These are phyloP conservation scores for Drosophila rellima DNA, from an alignment of 2,888 invertebrate species.

Conservation along the genomic window DNA sequence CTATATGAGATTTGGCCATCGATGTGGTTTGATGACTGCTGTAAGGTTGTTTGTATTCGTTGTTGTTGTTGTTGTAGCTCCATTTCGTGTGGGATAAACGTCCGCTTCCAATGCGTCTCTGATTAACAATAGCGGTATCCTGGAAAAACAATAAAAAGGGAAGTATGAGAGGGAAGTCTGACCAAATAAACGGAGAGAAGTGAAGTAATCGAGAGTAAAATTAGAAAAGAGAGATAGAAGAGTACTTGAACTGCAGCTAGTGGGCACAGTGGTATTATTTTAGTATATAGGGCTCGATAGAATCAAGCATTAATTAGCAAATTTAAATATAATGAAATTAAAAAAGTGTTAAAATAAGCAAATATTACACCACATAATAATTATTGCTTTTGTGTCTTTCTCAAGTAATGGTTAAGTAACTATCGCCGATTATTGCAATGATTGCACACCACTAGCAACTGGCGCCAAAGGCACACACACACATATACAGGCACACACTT, in stretches of 20 bases:
- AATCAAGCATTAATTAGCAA: too few relatives aligned
- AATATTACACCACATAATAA: not conserved
- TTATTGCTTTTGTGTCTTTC: not conserved
- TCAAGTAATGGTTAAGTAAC: slow-evolving; percentile 32
- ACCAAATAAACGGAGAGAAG: not conserved
- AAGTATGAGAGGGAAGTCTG: not conserved
- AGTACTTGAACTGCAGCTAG: not conserved
- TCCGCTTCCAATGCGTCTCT: slow-evolving; percentile 84
- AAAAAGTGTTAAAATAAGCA: too few relatives aligned
- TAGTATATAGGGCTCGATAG: not conserved
- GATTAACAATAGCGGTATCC: slow-evolving; percentile 82
- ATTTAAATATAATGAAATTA: too few relatives aligned
- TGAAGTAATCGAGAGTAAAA: not conserved
- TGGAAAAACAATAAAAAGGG: slow-evolving; percentile 17
- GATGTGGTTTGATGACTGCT: slow-evolving; percentile 36
- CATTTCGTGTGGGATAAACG: slow-evolving; percentile 82
- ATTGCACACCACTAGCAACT: slow-evolving; percentile 49
- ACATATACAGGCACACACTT: slow-evolving; percentile 8
- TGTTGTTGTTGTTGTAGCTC: slow-evolving; percentile 60
- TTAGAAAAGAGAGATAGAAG: not conserved
- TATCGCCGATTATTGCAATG: slow-evolving; percentile 21
- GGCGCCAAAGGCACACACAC: slow-evolving; percentile 19
- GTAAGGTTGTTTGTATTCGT: slow-evolving; percentile 47
- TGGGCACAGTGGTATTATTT: not conserved
- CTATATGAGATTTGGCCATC: slow-evolving; percentile 40